Percentiles rank a stretch among this genome's conserved stretches.
Conservation (phyloP, 1,140 invertebrate genomes). For the Lerema accius region DNA sequence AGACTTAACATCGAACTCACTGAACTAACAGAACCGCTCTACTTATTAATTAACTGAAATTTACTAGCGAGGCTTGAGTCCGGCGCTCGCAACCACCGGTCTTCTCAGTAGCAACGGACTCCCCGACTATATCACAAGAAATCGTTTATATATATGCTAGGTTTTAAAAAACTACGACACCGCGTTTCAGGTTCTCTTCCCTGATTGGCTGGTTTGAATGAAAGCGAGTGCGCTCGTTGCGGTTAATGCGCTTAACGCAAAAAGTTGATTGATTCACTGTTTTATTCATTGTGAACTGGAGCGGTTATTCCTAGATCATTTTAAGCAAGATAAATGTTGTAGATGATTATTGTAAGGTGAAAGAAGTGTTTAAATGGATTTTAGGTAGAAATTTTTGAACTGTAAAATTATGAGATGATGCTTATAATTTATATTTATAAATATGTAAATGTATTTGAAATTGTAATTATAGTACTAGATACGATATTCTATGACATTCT, state of each 20-base stretch:
- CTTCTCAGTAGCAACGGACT: slow-evolving; percentile 77
- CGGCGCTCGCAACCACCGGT: slow-evolving; percentile 73
- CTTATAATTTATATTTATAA: no score
- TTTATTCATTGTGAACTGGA: slow-evolving; percentile 6
- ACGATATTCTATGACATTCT: no score
- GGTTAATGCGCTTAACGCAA: slow-evolving; percentile 25
- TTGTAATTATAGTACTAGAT: no score
- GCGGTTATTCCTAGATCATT: background rate
- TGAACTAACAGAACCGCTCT: slow-evolving; percentile 66
- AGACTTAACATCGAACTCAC: slow-evolving; percentile 46
- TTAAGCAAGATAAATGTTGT: no score
- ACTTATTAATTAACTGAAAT: slow-evolving; percentile 51
- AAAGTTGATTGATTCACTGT: slow-evolving; percentile 6
- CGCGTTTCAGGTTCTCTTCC: slow-evolving; percentile 44
- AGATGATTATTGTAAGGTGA: no score
- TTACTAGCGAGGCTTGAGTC: slow-evolving; percentile 69
- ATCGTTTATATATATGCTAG: slow-evolving; percentile 12
- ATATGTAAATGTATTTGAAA: no score
- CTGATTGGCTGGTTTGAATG: slow-evolving; percentile 49
- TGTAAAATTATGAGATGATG: no score
- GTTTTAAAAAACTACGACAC: slow-evolving; percentile 44
- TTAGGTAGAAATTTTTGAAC: no score
- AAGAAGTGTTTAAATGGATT: no score
- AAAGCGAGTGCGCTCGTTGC: slow-evolving; percentile 47
- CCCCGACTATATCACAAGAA: slow-evolving; percentile 37